phyloP scores from a whole-genome alignment of 2,113 vertebrate species.

The Saccopteryx bilineata region DNA sequence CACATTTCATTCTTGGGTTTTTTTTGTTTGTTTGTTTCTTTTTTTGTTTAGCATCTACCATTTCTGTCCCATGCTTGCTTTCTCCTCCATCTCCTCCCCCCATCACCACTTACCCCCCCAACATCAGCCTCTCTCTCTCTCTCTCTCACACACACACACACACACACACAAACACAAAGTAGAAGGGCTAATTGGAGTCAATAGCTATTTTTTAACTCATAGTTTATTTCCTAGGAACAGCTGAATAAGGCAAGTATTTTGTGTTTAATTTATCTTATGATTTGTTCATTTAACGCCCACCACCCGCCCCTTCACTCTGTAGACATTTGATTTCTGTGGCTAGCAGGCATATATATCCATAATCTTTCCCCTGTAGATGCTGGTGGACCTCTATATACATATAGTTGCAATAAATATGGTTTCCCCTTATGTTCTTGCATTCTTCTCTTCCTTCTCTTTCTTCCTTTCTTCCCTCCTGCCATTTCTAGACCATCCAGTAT shows the following conservation, averaged over 20 bases:
- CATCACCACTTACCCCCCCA: not conserved
- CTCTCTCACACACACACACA: not conserved
- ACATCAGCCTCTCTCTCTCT: not conserved
- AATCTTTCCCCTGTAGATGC: not conserved
- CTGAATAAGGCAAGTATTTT: constrained; percentile 10
- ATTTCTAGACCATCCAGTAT: not conserved
- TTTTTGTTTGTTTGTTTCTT: too few relatives aligned
- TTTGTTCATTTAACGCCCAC: constrained; percentile 1
- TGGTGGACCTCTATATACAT: not conserved
- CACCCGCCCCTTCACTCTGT: not conserved
- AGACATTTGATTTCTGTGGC: not conserved
- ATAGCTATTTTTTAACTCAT: not conserved
- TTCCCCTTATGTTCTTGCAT: not conserved
- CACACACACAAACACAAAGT: not conserved
- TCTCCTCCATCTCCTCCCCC: not conserved
- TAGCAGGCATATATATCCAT: not conserved
- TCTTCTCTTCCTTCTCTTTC: not conserved
- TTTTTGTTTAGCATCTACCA: not conserved
- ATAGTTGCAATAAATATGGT: not conserved
- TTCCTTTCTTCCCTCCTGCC: not conserved
- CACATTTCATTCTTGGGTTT: not conserved
- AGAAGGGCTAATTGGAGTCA: not conserved
- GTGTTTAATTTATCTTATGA: constrained; percentile 15
- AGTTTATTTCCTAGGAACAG: not conserved
- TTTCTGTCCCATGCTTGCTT: not conserved